Conservation (phyloP, 2,797 vertebrate species). For the Zalophus californianus region DNA sequence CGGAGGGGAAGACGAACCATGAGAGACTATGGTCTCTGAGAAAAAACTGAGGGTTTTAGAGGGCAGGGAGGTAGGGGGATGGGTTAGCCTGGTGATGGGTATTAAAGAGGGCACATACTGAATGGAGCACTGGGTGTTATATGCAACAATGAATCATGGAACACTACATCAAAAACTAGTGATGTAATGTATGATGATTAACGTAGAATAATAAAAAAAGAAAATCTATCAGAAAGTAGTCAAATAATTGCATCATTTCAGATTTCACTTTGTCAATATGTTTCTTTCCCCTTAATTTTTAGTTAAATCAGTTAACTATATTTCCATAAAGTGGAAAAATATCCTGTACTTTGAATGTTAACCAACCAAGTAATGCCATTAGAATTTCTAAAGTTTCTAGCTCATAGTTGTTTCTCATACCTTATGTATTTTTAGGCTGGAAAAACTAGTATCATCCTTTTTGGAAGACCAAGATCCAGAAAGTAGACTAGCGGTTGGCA, state of each 20-base stretch:
- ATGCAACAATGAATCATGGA: no score
- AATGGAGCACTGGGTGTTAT: no score
- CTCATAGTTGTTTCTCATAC: slow-evolving; percentile 43
- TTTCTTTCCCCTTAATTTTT: background rate
- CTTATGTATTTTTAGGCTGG: slow-evolving; percentile 89
- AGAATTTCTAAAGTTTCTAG: background rate
- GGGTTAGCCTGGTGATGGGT: no score
- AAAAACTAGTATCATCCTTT: slow-evolving; percentile 90
- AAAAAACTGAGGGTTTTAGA: no score
- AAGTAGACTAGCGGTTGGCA: slow-evolving; percentile 90
- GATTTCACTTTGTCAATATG: background rate
- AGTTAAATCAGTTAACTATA: background rate
- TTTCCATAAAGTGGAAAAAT: background rate
- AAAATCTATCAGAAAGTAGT: slow-evolving; percentile 14
- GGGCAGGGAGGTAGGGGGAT: no score
- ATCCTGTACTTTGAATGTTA: background rate
- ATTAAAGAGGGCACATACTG: no score
- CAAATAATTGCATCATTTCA: background rate
- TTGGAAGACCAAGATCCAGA: slow-evolving; percentile 93
- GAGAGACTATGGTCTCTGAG: no score
- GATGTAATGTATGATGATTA: no score
- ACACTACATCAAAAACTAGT: no score
- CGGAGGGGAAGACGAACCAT: no score
- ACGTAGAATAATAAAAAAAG: background rate
- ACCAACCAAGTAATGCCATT: background rate